Conservation (phyloP, 2,888 invertebrate genomes). For the Eledona agricola region DNA sequence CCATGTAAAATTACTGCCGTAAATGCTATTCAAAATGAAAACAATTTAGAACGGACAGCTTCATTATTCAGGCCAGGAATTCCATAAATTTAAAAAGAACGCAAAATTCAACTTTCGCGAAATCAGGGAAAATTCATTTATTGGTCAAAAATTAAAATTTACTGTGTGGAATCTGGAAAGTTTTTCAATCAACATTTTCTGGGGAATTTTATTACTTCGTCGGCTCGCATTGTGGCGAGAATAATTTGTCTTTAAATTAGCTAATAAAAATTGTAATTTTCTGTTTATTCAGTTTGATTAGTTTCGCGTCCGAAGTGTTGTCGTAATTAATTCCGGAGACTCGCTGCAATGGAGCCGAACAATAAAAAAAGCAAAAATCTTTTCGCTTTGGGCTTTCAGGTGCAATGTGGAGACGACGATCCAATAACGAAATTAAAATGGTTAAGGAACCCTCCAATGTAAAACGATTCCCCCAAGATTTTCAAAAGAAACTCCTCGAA, state of each 20-base stretch:
- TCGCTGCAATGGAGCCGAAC: slow-evolving; percentile 20
- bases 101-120: slow-evolving; percentile 24
- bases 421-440: slow-evolving; percentile 33
- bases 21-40: slow-evolving; percentile 45
- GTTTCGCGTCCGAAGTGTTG: slow-evolving; percentile 12
- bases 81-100: slow-evolving; percentile 38
- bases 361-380: slow-evolving; percentile 33
- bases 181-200: slow-evolving; percentile 41
- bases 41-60: slow-evolving; percentile 48
- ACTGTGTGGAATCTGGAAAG: slow-evolving; percentile 32
- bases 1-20: slow-evolving; percentile 46
- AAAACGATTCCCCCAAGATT: slow-evolving; percentile 33
- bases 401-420: slow-evolving; percentile 28
- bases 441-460: slow-evolving; percentile 28
- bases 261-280: slow-evolving; percentile 35
- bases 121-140: slow-evolving; percentile 37
- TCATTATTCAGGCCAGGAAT: slow-evolving; percentile 44
- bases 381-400: slow-evolving; percentile 32
- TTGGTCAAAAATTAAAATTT: slow-evolving; percentile 39
- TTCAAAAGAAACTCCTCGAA: slow-evolving; percentile 27
- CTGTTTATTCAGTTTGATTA: slow-evolving; percentile 35
- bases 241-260: slow-evolving; percentile 30
- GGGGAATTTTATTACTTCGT: slow-evolving; percentile 34
- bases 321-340: slow-evolving; percentile 25
- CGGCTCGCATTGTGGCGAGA: slow-evolving; percentile 16